Evolutionary conservation across 2,113 vertebrate species (phyloP).

Genomic region (Oncorhynchus tshawytscha): DNA sequence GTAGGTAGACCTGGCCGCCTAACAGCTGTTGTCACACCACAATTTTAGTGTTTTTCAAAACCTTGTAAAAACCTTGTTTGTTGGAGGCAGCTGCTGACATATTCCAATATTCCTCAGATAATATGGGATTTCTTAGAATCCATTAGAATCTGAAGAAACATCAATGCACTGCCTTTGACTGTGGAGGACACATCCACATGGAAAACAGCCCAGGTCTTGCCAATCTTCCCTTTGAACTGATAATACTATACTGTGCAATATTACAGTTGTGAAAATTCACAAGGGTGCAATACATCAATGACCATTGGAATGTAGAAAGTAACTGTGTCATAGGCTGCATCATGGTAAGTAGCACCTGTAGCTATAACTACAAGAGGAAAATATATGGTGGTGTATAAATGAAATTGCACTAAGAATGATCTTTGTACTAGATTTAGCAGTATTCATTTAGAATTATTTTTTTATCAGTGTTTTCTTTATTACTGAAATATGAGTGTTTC

Average conservation of each 20-base stretch:
- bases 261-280: slow-evolving; percentile 55
- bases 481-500: slow-evolving; percentile 56
- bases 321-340: not conserved
- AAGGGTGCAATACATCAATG: slow-evolving; percentile 59
- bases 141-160: too few species aligned
- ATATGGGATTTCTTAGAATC: too few species aligned
- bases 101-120: too few species aligned
- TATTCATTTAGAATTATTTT: slow-evolving; percentile 51
- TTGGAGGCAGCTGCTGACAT: too few species aligned
- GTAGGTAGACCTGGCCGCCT: too few species aligned
- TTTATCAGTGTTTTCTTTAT: slow-evolving; percentile 59
- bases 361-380: slow-evolving; percentile 9
- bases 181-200: not conserved
- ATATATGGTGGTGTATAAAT: slow-evolving; percentile 45
- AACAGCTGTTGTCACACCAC: too few species aligned
- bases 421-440: slow-evolving; percentile 56
- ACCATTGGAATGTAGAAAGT: slow-evolving; percentile 69
- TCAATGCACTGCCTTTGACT: too few species aligned
- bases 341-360: not conserved
- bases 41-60: too few species aligned
- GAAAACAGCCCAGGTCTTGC: not conserved
- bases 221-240: slow-evolving; percentile 10
- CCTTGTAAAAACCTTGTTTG: too few species aligned
- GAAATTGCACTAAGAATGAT: slow-evolving; percentile 67
- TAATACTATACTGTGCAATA: slow-evolving; percentile 64